These are phyloP conservation scores for Oreochromis tanganicae DNA, from an alignment of 2,113 vertebrate genomes.

Conservation along the genomic window DNA sequence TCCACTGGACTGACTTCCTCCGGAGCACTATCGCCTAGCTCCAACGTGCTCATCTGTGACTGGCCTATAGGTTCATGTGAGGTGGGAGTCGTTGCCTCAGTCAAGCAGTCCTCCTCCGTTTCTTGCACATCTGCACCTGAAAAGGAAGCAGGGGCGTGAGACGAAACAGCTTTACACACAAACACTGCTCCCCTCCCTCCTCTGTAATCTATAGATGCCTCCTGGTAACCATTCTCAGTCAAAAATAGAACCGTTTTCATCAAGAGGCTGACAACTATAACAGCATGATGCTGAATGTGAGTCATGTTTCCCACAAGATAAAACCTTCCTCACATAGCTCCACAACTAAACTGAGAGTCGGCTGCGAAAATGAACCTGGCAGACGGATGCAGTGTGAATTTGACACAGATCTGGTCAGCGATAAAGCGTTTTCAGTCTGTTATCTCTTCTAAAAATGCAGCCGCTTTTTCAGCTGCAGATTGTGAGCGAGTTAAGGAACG, in stretches of 20 bases:
- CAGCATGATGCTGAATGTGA: constrained; percentile 46
- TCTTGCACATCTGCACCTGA: constrained; percentile 56
- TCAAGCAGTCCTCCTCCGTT: constrained; percentile 51
- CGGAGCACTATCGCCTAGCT: constrained; percentile 56
- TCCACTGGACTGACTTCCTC: constrained; percentile 6
- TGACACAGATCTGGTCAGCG: background rate
- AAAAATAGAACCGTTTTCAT: constrained; percentile 53
- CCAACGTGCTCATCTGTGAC: constrained; percentile 61
- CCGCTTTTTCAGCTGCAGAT: background rate
- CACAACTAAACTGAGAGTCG: constrained; percentile 7
- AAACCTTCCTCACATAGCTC: constrained; percentile 22
- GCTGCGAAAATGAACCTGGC: constrained; percentile 1
- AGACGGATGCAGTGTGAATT: background rate
- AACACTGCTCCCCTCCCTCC: background rate
- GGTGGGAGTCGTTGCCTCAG: constrained; percentile 46
- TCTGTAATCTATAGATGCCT: constrained; percentile 11
- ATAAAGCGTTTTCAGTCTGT: background rate
- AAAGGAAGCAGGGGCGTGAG: constrained; percentile 10
- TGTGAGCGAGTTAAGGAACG: background rate
- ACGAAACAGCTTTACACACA: background rate
- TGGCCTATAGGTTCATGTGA: constrained; percentile 38
- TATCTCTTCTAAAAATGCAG: background rate
- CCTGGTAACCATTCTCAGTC: constrained; percentile 11
- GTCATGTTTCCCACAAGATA: constrained; percentile 50
- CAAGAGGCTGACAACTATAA: constrained; percentile 43